Evolutionary conservation across 2,888 invertebrate genomes (phyloP), one percentile per base, ranked within the genome.

Genomic region (Cremastobaeus sp.): DNA sequence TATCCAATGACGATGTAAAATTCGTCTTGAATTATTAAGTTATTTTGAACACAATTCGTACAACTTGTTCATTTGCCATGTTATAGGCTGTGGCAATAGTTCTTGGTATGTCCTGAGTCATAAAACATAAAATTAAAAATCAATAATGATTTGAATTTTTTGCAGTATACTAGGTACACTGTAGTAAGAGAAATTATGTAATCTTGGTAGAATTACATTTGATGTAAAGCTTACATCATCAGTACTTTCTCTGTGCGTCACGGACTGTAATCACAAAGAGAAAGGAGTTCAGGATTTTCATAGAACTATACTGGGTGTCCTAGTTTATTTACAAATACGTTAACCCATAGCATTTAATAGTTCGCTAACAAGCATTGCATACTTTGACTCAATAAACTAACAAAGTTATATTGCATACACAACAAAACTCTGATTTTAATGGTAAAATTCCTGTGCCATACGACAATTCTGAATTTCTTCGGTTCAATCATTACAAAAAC

Each of bases 211-310:
- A 71, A 65, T 66, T 71, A 65, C 54, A 48, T 70, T 74, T 70
- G 66, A 75, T 66, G 66, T 28, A 43, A 65, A 41, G 75, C 68
- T 75, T 75, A 55, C 75, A 75, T 71, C 75, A 75, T 68, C 71
- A 68, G 37, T 41, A 75, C 75, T 75, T 74, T 70, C 74, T 70
- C 70, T 62, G 65, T 74, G 70, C 70, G 74, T 74, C 65, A 66
- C 62, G 74, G 65, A 37, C 70, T 35, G 62, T 66, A 62, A 71
- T 71, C 55, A 35, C 55, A 47, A 66, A 74, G 70, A 74, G 74
- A 74, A 74, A 74, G 74, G 74, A 66, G 55, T 55, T 59, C 59
- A 30, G 12, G 65, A 60, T 65, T 70, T 60, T 70, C 43, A 15
- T 17, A 14, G 2, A 5, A 15, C 15, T 50, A 50, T 70, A 64